Percentiles rank a stretch among this genome's conserved stretches.
These are phyloP conservation scores for Excalfactoria chinensis DNA, from an alignment of 2,113 vertebrate species.

Conservation along the genomic window DNA sequence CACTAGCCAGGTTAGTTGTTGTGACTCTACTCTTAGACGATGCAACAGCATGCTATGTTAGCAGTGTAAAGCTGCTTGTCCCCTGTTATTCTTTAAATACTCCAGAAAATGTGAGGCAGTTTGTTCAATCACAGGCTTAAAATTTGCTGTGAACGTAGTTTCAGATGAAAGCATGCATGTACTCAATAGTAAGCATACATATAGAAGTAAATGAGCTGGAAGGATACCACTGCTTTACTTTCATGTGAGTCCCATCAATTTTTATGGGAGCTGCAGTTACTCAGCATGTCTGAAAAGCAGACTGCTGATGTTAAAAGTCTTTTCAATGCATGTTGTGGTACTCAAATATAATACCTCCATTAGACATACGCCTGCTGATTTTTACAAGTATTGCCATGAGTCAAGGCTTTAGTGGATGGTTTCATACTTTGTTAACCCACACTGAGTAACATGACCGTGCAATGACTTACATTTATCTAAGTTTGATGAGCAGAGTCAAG, in stretches of 20 bases:
- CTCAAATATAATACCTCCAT: not conserved
- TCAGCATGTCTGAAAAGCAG: not conserved
- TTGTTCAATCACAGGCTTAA: not conserved
- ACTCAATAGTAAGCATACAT: not conserved
- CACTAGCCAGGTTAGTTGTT: not conserved
- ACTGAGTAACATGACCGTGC: not conserved
- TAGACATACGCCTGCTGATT: not conserved
- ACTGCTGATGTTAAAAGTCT: not conserved
- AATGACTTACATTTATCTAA: slow-evolving; percentile 13
- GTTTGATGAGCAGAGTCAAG: slow-evolving; percentile 9
- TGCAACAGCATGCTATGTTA: not conserved
- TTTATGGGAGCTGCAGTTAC: not conserved
- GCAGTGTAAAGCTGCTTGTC: not conserved
- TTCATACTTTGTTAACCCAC: slow-evolving; percentile 28
- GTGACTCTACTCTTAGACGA: not conserved
- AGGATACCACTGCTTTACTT: not conserved
- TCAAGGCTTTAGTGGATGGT: slow-evolving; percentile 25
- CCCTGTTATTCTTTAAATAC: not conserved
- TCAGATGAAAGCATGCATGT: not conserved
- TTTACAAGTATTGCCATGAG: slow-evolving; percentile 11
- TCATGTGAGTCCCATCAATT: not conserved
- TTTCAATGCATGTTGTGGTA: not conserved
- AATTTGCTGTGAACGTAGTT: not conserved
- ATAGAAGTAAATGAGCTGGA: not conserved
- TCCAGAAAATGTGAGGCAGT: not conserved